Base-by-base conservation (phyloP, 2,888 invertebrate species). In the Spicauda simplicius region DNA sequence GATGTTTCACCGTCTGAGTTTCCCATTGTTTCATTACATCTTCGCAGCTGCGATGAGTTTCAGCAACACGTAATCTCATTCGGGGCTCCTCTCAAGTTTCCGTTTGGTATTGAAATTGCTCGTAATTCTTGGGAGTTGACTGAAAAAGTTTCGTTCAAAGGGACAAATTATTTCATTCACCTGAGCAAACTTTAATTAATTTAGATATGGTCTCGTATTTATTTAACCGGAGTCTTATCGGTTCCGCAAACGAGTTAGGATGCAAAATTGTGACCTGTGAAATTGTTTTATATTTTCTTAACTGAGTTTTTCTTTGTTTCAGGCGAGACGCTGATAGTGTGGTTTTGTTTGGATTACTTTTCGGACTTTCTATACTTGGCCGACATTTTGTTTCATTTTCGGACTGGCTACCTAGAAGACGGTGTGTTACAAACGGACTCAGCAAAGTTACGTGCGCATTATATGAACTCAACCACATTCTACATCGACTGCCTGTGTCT, bases 401-500 rank as follows among this genome's bases (percentile, higher is more conserved):
- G 99, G 75, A 99, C 99, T 76, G 99, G 99, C 65, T 99, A 98
- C 89, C 93, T 99, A 76, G 99, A 99, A 90, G 99, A 99, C 88
- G 99, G 99, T 69, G 99, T 99, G 70, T 94, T 99, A 71, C 99
- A 99, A 88, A 99, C 99, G 69, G 99, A 99, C 90, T 96, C 98
- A 70, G 95, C 96, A 16, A 99, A 98, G 91, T 95, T 99, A 76
- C 95, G 99, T 64, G 96, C 98, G 78, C 98, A 99, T 90, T 99
- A 99, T 93, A 98, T 99, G 97, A 99, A 99, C 95, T 98, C 95
- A 59, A 98, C 98, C 72, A 97, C 97, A 76, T 99, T 99, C 95
- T 99, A 99, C 95, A 97, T 99, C 87, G 99, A 99, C 95, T 98
- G 98, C 94, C 95, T 99, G 90, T 99, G 99, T 94, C 95, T 99